Evolutionary conservation across 2,888 invertebrate genomes (phyloP), one percentile per base, ranked within the genome.

Genomic region (Drosophila colorata): DNA sequence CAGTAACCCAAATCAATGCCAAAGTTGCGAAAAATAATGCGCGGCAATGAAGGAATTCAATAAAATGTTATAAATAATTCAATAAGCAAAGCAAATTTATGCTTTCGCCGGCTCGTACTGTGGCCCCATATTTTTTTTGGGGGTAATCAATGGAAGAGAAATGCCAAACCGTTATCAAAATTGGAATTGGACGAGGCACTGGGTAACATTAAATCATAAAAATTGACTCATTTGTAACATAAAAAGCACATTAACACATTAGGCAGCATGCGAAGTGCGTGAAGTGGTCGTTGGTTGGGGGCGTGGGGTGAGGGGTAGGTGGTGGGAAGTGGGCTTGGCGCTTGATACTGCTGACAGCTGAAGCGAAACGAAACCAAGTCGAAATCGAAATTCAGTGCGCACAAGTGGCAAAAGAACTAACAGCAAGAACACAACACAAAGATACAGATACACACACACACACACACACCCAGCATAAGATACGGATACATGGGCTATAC

Each of bases 171-270:
- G 82, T 82, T 85, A 79, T 82, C 82, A 82, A 82, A 85, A 74
- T 74, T 65, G 61, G 67, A 67, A 73, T 69, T 69, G 60, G 60
- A 67, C 65, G 68, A 60, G 49, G 58, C 79, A 44, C 37, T 56
- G 58, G 44, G 65, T 58, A 79, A 74, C 87, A 89, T 88, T 90
- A 89, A 90, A 90, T 90, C 90, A 89, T 90, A 90, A 89, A 90
- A 90, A 88, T 87, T 87, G 78, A 89, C 90, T 90, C 89, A 89
- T 90, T 90, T 89, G 89, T 89, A 90, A 90, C 90, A 90, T 83
- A 90, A 89, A 90, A 90, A 89, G 80, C 89, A 87, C 90, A 90
- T 90, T 90, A 90, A 84, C 89, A 89, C 89, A 89, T 90, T 88
- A 88, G 53, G 58, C 53, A 51, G 70, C 46, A 57, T 64, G 64